These are phyloP conservation scores for Malaclemys terrapin DNA, from an alignment of 2,113 vertebrate species.

Conservation along the genomic window DNA sequence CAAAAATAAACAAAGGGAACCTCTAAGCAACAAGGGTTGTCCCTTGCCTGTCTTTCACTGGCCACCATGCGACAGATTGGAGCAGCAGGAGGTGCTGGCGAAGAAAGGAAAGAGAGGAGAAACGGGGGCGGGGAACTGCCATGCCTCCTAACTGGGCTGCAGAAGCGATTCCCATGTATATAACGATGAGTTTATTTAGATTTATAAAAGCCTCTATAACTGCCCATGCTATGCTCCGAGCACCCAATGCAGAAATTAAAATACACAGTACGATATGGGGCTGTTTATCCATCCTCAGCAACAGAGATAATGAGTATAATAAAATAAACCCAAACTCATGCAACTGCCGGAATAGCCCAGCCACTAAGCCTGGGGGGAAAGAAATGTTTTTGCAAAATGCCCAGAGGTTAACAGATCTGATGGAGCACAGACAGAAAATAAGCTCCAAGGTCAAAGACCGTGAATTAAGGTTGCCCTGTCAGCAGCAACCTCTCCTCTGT, in stretches of 20 bases:
- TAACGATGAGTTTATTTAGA: neutral
- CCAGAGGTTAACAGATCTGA: neutral
- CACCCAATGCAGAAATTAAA: neutral
- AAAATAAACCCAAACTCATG: neutral
- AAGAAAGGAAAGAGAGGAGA: neutral
- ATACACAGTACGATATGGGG: neutral
- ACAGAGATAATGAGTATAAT: neutral
- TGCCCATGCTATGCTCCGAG: neutral
- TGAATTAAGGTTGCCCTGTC: neutral
- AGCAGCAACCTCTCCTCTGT: neutral
- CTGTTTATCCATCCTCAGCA: neutral
- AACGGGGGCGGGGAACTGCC: accelerated
- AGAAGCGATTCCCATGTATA: neutral
- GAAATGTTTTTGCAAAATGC: neutral
- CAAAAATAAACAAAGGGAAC: neutral
- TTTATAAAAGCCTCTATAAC: neutral
- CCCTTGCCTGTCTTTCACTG: neutral
- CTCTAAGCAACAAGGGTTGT: neutral
- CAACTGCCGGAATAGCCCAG: neutral
- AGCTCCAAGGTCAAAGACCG: slow-evolving; percentile 3
- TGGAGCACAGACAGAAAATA: neutral
- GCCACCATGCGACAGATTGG: neutral
- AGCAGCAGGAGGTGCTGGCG: neutral
- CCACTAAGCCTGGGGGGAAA: neutral
- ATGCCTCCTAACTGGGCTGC: neutral